These are phyloP conservation scores for Periparus ater DNA, from an alignment of 2,797 vertebrate species.

Conservation along the genomic window DNA sequence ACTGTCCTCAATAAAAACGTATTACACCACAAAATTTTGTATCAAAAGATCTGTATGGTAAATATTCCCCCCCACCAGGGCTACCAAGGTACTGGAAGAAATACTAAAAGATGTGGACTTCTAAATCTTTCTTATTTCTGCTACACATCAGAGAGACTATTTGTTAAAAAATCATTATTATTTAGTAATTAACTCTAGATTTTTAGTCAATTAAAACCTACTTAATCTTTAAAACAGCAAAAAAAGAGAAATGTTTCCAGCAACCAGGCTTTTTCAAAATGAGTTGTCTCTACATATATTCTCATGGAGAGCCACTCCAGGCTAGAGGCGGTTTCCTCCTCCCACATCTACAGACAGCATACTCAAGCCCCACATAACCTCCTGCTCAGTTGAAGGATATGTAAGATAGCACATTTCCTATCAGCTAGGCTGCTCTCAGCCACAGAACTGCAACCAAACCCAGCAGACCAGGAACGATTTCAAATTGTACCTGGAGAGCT, in stretches of 20 bases:
- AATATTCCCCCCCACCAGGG: background rate
- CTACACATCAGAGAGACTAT: background rate
- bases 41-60: background rate
- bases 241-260: background rate
- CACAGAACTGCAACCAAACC: background rate
- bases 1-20: background rate
- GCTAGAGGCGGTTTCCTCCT: background rate
- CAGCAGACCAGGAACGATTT: background rate
- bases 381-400: constrained; percentile 23
- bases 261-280: background rate
- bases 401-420: constrained; percentile 34
- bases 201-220: background rate
- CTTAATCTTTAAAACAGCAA: background rate
- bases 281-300: background rate
- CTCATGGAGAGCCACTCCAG: background rate
- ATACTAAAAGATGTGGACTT: background rate
- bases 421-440: background rate
- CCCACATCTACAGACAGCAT: background rate
- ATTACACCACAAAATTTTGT: background rate
- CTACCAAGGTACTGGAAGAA: background rate
- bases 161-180: background rate
- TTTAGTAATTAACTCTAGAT: background rate
- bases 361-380: background rate
- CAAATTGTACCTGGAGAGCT: background rate
- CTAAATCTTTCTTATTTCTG: background rate